Percentiles rank a stretch among this genome's conserved stretches.
Conservation (phyloP, 2,797 vertebrate genomes). For the Chromis chromis region DNA sequence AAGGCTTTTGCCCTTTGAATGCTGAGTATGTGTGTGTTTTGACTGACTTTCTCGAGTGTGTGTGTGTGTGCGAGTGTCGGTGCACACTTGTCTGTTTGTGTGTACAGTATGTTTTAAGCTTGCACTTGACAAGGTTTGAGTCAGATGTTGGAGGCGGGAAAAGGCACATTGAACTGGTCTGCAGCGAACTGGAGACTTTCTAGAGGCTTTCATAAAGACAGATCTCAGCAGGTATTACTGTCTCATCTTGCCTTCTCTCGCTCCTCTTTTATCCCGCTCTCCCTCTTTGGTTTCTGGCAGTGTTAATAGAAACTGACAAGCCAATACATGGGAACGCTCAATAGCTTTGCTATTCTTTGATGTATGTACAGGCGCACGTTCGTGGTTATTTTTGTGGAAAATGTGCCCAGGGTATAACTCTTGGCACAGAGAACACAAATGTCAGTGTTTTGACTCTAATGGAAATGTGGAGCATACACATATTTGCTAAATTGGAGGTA, state of each 20-base stretch:
- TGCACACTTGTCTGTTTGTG: slow-evolving; percentile 18
- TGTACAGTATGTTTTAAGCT: slow-evolving; percentile 44
- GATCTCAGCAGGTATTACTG: slow-evolving; percentile 62
- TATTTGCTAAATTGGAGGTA: slow-evolving; percentile 52
- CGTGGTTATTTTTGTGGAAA: slow-evolving; percentile 56
- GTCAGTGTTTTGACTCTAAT: slow-evolving; percentile 45
- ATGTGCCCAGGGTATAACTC: slow-evolving; percentile 51
- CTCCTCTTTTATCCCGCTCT: slow-evolving; percentile 46
- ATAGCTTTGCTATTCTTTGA: slow-evolving; percentile 63
- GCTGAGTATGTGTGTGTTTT: slow-evolving; percentile 30
- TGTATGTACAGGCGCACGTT: slow-evolving; percentile 58
- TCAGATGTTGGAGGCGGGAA: slow-evolving; percentile 58
- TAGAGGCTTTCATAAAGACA: slow-evolving; percentile 50
- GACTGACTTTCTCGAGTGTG: slow-evolving; percentile 36
- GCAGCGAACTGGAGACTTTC: slow-evolving; percentile 52
- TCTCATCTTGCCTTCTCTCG: slow-evolving; percentile 48
- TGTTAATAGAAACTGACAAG: slow-evolving; percentile 69
- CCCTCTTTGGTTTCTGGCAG: slow-evolving; percentile 53
- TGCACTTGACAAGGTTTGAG: slow-evolving; percentile 62
- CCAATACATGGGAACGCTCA: slow-evolving; percentile 53
- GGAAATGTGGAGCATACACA: slow-evolving; percentile 28
- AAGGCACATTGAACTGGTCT: slow-evolving; percentile 52
- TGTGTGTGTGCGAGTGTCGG: slow-evolving; percentile 6
- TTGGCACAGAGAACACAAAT: slow-evolving; percentile 42
- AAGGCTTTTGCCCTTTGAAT: slow-evolving; percentile 54